Evolutionary conservation across 92 coral and sea anemone species (phyloP).

Genomic region (Palythoa grandiflora): DNA sequence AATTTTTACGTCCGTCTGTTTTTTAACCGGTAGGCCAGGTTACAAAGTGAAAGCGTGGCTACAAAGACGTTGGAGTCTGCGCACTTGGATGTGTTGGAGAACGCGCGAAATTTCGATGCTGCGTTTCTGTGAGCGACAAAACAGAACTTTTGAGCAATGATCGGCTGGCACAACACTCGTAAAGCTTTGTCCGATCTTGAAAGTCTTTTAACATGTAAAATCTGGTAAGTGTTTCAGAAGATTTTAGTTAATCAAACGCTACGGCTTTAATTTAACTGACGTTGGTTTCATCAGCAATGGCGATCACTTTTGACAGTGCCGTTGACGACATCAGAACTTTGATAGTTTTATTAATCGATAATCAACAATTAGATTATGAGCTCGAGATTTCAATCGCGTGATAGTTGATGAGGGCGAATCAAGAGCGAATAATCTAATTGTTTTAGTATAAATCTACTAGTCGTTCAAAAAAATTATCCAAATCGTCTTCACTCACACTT

Average conservation of each 20-base stretch:
- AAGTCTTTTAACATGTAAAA: constrained; percentile 75
- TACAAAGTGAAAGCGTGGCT: constrained; percentile 41
- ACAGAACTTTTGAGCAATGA: constrained; percentile 41
- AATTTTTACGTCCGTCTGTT: not conserved
- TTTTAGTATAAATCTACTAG: too few relatives aligned
- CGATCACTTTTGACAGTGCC: not conserved
- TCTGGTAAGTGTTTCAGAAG: constrained; percentile 72
- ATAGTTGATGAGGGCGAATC: too few relatives aligned
- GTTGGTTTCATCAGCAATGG: not conserved
- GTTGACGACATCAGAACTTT: too few relatives aligned
- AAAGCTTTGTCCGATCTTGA: constrained; percentile 77
- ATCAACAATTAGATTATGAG: too few relatives aligned
- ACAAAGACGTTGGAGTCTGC: constrained; percentile 16
- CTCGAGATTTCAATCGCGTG: too few relatives aligned
- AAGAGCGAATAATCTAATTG: too few relatives aligned
- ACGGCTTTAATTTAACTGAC: not conserved
- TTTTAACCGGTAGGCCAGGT: constrained; percentile 52
- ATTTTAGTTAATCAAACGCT: not conserved
- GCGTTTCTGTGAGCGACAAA: not conserved
- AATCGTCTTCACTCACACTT: too few relatives aligned
- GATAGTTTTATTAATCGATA: too few relatives aligned
- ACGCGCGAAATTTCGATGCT: constrained; percentile 75
- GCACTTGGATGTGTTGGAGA: not conserved
- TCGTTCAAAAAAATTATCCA: too few relatives aligned
- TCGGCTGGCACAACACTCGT: constrained; percentile 82